Conservation (phyloP, 35 echinoderm and acorn worm genomes). For the Anneissia japonica region DNA sequence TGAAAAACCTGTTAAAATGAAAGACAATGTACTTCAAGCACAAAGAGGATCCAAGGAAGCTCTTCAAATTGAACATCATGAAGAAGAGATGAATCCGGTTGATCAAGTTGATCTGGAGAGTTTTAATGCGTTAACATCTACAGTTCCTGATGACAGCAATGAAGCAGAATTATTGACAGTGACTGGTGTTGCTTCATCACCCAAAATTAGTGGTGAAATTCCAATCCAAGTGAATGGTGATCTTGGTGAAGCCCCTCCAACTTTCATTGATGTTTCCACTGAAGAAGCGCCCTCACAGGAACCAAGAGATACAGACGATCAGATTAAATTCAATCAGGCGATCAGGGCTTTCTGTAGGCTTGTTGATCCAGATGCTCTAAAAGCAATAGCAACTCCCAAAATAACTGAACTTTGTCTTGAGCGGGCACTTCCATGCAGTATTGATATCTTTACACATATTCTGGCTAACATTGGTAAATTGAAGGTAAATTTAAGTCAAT, state of each 20-base stretch:
- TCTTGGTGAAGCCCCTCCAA: neutral
- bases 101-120: too few species aligned
- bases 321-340: conserved; percentile 5
- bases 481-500: conserved; percentile 19
- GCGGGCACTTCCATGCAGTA: neutral
- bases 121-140: too few species aligned
- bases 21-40: too few species aligned
- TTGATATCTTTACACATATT: conserved; percentile 1
- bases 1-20: too few species aligned
- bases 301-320: neutral
- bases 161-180: too few species aligned
- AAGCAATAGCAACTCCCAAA: neutral
- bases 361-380: neutral
- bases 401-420: conserved; percentile 1
- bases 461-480: conserved; percentile 9
- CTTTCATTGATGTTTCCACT: neutral
- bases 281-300: neutral
- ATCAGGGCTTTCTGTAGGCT: conserved; percentile 22
- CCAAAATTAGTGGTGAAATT: neutral
- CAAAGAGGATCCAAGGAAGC: too few species aligned
- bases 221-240: neutral
- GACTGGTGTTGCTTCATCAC: neutral
- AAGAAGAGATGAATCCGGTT: too few species aligned
- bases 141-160: neutral
- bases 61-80: too few species aligned